phyloP scores from a whole-genome alignment of 2,113 vertebrate species.

The Notarius quadriscutis region DNA sequence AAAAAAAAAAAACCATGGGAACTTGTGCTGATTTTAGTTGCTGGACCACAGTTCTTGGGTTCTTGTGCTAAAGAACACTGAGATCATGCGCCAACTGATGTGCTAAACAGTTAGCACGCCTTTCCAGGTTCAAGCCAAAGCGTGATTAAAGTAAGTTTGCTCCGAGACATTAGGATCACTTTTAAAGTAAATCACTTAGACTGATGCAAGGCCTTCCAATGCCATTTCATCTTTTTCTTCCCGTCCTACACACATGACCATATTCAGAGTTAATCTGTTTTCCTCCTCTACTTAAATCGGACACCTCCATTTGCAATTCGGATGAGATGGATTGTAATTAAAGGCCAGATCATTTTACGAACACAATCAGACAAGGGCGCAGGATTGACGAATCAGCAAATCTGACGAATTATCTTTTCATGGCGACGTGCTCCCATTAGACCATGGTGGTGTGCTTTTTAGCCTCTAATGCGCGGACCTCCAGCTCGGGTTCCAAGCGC shows the following conservation, averaged over 20 bases:
- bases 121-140: slow-evolving; percentile 3
- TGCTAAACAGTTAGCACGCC: no score
- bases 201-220: slow-evolving; percentile 39
- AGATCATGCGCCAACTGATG: no score
- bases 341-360: slow-evolving; percentile 67
- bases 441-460: slow-evolving; percentile 47
- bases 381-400: slow-evolving; percentile 76
- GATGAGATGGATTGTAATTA: slow-evolving; percentile 71
- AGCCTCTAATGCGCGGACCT: slow-evolving; percentile 49
- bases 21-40: neutral
- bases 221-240: slow-evolving; percentile 41
- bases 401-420: slow-evolving; percentile 69
- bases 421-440: slow-evolving; percentile 57
- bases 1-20: no score
- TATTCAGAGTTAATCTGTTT: slow-evolving; percentile 73
- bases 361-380: slow-evolving; percentile 73
- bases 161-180: slow-evolving; percentile 38
- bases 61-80: no score
- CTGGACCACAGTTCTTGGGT: neutral
- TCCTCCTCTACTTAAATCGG: slow-evolving; percentile 62
- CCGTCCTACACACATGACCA: slow-evolving; percentile 31
- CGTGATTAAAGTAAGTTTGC: slow-evolving; percentile 35
- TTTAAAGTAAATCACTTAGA: slow-evolving; percentile 45
- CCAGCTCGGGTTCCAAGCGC: slow-evolving; percentile 58
- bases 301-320: slow-evolving; percentile 76